These are phyloP conservation scores for Chascanopsetta lugubris DNA, from an alignment of 2,113 vertebrate genomes.

Conservation along the genomic window DNA sequence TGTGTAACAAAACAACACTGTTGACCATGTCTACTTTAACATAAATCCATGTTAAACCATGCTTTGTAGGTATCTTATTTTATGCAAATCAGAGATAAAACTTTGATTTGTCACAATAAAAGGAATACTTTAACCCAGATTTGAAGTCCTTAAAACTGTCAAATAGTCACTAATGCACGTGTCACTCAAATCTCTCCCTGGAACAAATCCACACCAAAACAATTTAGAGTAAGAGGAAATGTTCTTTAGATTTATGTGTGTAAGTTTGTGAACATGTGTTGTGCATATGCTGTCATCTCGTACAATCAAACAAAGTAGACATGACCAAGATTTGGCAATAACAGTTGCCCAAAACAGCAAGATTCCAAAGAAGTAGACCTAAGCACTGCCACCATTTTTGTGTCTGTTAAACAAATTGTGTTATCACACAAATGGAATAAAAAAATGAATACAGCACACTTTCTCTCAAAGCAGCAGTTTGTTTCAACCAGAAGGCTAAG, in stretches of 20 bases:
- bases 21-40: too few species aligned
- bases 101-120: background rate
- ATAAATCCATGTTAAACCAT: too few species aligned
- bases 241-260: background rate
- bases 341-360: slow-evolving; percentile 28
- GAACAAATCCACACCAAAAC: background rate
- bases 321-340: slow-evolving; percentile 15
- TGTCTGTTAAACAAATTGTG: background rate
- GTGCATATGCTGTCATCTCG: background rate
- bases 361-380: slow-evolving; percentile 43
- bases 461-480: background rate
- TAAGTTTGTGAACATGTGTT: background rate
- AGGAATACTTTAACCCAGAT: background rate
- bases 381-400: background rate
- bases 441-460: background rate
- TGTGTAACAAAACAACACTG: background rate
- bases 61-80: too few species aligned
- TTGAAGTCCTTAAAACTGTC: background rate
- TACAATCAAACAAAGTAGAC: slow-evolving; percentile 3
- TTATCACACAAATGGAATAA: background rate
- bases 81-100: background rate
- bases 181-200: background rate
- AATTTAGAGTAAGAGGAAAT: background rate
- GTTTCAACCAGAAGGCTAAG: background rate
- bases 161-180: background rate